phyloP scores from a whole-genome alignment of 2,888 invertebrate species.

The Dyspetes luteomarginatus region DNA sequence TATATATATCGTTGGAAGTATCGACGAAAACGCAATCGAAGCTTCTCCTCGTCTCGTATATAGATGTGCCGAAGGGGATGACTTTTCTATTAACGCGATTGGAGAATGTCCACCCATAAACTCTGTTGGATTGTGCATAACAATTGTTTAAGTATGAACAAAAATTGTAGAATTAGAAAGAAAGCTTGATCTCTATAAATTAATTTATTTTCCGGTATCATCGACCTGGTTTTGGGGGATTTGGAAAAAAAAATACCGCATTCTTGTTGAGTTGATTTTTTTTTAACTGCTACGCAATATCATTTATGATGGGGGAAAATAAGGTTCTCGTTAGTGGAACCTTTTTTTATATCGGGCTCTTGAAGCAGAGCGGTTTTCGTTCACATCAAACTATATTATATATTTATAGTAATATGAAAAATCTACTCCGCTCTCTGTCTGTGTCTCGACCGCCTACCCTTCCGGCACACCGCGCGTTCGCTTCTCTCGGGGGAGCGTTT shows the following conservation, averaged over 20 bases:
- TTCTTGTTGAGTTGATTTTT: conserved; percentile 1
- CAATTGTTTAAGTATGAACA: background rate
- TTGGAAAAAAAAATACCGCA: background rate
- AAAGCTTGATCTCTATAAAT: background rate
- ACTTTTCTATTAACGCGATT: conserved; percentile 81
- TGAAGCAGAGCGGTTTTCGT: conserved; percentile 44
- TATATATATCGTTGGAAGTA: conserved; percentile 53
- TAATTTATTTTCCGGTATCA: too few species aligned
- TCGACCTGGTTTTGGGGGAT: background rate
- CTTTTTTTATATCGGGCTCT: conserved; percentile 25
- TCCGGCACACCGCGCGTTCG: conserved; percentile 48
- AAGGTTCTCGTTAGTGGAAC: conserved; percentile 30
- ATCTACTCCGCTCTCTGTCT: conserved; percentile 15
- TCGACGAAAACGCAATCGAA: conserved; percentile 59
- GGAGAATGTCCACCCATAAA: conserved; percentile 68
- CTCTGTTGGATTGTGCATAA: background rate
- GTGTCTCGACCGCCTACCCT: conserved; percentile 52
- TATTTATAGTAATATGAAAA: background rate
- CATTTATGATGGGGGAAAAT: conserved; percentile 27
- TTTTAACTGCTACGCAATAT: conserved; percentile 23
- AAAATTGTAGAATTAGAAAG: background rate
- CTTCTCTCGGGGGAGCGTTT: conserved; percentile 80
- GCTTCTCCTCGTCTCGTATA: conserved; percentile 59
- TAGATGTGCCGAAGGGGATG: conserved; percentile 69
- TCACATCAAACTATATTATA: background rate